Base-by-base conservation (phyloP, 2,797 vertebrate genomes). In the Poecilia wingei region DNA sequence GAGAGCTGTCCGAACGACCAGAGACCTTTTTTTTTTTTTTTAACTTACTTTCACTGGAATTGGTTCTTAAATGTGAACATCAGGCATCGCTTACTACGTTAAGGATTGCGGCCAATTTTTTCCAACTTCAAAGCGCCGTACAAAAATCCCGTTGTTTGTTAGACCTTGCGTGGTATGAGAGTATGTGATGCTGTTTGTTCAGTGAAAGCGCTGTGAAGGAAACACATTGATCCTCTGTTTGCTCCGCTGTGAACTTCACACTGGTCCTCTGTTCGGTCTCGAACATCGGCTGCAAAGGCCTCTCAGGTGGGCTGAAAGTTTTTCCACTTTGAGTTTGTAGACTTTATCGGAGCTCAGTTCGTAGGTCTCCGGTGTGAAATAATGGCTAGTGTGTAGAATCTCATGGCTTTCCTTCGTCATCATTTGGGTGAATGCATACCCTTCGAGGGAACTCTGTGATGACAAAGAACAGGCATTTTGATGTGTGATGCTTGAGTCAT, bases 221-320 rank as follows among this genome's bases (percentile, higher is more conserved):
- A 79, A 59, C 3, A 90, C 89, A 91, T 86, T 88, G 88, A 74
- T 80, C 72, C 84, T 89, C 80, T 88, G 89, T 91, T 83, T 80
- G 85, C 71, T 75, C 36, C 39, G 80, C 79, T 28, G 55, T 41
- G 72, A 76, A 61, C 84, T 73, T 46, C 75, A 91, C 90, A 93
- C 84, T 83, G 89, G 82, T 78, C 64, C 79, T 80, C 90, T 93
- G 90, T 93, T 90, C 84, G 74, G 71, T 47, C 47, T 20, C 3
- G 45, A 80, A 59, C 76, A 13, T 78, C 81, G 79, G 28, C 72
- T 61, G 18, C 76, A 76, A 53, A 76, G 68, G 36, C 64, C 82
- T 71, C 87, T 90, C 86, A 91, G 86, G 89, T 88, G 84, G 81
- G 83, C 76, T 69, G 4, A 64, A 64, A 49, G 72, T 51, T 33